Evolutionary conservation across 1,140 invertebrate genomes (phyloP).

Genomic region (Zaprionus inermis): DNA sequence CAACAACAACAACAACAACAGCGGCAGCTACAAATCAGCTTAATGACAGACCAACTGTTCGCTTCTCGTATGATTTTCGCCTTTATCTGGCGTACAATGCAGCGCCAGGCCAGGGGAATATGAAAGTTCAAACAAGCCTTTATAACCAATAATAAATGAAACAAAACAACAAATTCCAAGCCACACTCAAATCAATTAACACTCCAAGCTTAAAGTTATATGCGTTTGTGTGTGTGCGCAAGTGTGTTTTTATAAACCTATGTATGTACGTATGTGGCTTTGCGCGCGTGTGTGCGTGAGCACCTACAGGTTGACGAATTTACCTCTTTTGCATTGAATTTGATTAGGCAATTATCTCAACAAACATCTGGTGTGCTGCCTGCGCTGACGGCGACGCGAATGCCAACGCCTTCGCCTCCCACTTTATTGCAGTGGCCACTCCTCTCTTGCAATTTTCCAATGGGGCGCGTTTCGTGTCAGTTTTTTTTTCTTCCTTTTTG

Average conservation of each 20-base stretch:
- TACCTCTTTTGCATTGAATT: conserved; percentile 70
- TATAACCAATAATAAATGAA: conserved; percentile 25
- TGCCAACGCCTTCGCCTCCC: conserved; percentile 39
- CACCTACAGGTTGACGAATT: conserved; percentile 53
- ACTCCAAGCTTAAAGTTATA: conserved; percentile 27
- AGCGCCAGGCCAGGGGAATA: conserved; percentile 8
- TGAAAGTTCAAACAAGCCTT: conserved; percentile 30
- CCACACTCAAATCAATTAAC: conserved; percentile 61
- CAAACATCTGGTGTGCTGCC: conserved; percentile 55
- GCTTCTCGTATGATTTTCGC: conserved; percentile 47
- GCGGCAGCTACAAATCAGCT: conserved; percentile 57
- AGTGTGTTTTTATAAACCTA: background rate
- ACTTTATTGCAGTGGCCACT: conserved; percentile 63
- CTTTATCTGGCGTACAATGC: conserved; percentile 27
- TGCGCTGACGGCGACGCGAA: conserved; percentile 20
- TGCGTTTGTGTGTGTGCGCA: background rate
- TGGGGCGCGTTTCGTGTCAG: conserved; percentile 44
- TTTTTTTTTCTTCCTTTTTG: conserved; percentile 23
- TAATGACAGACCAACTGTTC: conserved; percentile 59
- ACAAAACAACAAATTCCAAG: background rate
- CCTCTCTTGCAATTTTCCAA: conserved; percentile 61
- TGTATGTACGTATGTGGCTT: background rate
- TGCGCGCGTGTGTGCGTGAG: background rate
- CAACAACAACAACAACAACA: conserved; percentile 37
- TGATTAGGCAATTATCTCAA: conserved; percentile 70